phyloP scores from a whole-genome alignment of 1,140 invertebrate genomes.

The Drosophila ohnishii region DNA sequence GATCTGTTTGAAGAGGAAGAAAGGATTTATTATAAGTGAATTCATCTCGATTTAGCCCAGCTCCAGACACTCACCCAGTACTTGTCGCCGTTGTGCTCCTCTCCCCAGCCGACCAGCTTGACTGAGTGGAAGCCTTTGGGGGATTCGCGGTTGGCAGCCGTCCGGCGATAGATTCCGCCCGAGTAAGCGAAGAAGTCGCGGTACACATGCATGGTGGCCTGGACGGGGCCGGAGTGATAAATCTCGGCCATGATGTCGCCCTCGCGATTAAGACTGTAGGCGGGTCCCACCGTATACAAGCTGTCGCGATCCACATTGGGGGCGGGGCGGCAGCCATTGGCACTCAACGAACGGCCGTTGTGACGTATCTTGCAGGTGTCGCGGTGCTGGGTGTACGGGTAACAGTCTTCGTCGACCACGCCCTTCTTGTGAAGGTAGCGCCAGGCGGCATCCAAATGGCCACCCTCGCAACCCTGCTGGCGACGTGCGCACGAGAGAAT shows the following conservation, averaged over 20 bases:
- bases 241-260: constrained; percentile 97
- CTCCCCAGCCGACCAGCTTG: constrained; percentile 95
- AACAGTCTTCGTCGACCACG: constrained; percentile 91
- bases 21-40: not conserved
- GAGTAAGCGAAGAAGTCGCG: constrained; percentile 96
- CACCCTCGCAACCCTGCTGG: constrained; percentile 93
- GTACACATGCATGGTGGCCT: constrained; percentile 95
- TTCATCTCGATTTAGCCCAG: no score
- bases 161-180: constrained; percentile 91
- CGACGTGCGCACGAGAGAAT: constrained; percentile 92
- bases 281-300: constrained; percentile 91
- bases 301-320: constrained; percentile 84
- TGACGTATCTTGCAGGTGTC: constrained; percentile 85
- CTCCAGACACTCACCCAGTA: constrained; percentile 90
- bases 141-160: constrained; percentile 84
- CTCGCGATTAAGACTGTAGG: constrained; percentile 90
- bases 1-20: constrained; percentile 85
- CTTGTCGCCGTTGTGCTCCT: constrained; percentile 88
- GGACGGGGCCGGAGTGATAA: constrained; percentile 94
- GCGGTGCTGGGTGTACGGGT: constrained; percentile 88
- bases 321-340: constrained; percentile 84
- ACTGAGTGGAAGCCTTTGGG: constrained; percentile 93
- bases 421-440: constrained; percentile 92
- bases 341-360: constrained; percentile 83
- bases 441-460: constrained; percentile 95